These are phyloP conservation scores for Apotomis capreana DNA, from an alignment of 2,888 invertebrate genomes.

Conservation along the genomic window DNA sequence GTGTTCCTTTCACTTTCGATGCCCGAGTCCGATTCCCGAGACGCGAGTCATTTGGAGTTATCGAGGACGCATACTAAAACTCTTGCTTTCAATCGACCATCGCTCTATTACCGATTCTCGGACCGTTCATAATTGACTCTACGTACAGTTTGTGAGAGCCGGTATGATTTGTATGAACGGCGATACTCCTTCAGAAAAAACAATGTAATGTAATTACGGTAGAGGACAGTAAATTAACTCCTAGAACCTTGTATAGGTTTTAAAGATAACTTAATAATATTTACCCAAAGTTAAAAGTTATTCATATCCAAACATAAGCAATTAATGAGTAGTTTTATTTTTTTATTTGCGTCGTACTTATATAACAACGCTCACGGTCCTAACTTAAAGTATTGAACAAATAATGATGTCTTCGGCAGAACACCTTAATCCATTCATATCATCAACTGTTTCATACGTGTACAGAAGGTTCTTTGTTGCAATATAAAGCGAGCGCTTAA, in stretches of 20 bases:
- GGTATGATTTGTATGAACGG: not conserved
- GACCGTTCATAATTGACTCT: slow-evolving; percentile 22
- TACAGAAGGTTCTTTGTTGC: slow-evolving; percentile 23
- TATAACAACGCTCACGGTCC: too few relatives aligned
- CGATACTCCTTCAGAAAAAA: not conserved
- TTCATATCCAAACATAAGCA: not conserved
- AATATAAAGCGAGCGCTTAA: slow-evolving; percentile 40
- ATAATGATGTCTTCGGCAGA: not conserved
- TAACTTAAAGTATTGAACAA: too few relatives aligned
- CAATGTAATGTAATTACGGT: too few relatives aligned
- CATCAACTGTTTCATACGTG: slow-evolving; percentile 16
- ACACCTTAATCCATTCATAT: not conserved
- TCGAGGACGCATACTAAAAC: slow-evolving; percentile 60
- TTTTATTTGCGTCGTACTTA: too few relatives aligned
- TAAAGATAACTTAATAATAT: too few relatives aligned
- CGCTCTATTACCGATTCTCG: slow-evolving; percentile 46
- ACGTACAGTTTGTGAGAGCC: slow-evolving; percentile 6
- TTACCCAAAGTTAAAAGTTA: too few relatives aligned
- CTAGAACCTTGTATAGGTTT: too few relatives aligned
- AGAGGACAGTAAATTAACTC: too few relatives aligned
- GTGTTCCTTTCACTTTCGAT: slow-evolving; percentile 74
- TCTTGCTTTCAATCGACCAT: slow-evolving; percentile 69
- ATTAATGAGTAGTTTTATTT: not conserved
- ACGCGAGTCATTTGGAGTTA: slow-evolving; percentile 68
- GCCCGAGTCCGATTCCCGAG: slow-evolving; percentile 69